Evolutionary conservation across 2,797 vertebrate species (phyloP).

Genomic region (Sebastes itinus): DNA sequence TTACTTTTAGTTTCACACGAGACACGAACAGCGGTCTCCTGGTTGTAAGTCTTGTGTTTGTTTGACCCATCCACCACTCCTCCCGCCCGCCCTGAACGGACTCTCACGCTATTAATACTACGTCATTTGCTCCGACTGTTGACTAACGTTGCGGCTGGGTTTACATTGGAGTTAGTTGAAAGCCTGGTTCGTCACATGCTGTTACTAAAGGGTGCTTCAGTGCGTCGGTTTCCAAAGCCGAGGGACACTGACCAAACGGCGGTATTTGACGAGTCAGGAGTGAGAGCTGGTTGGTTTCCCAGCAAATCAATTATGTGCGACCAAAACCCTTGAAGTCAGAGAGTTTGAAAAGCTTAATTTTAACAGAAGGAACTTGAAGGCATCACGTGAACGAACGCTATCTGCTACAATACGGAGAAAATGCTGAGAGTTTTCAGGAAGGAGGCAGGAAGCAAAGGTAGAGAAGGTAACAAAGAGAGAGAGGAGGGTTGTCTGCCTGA

Average conservation of each 20-base stretch:
- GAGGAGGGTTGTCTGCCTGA: conserved; percentile 43
- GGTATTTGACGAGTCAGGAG: too few species aligned
- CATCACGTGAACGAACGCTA: background rate
- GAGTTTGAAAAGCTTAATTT: background rate
- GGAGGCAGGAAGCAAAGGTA: conserved; percentile 23
- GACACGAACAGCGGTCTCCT: too few species aligned
- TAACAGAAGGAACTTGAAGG: background rate
- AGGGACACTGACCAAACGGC: too few species aligned
- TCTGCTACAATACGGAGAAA: background rate
- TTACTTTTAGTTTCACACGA: too few species aligned
- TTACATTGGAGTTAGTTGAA: too few species aligned
- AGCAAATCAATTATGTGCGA: background rate
- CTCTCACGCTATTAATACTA: too few species aligned
- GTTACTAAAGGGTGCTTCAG: too few species aligned
- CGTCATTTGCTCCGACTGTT: too few species aligned
- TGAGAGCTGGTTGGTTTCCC: background rate
- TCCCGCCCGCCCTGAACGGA: too few species aligned
- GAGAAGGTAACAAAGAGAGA: background rate
- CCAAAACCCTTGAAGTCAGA: background rate
- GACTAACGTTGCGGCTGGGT: rapidly evolving
- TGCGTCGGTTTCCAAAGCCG: too few species aligned
- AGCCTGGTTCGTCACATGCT: rapidly evolving
- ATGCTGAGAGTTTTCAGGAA: background rate
- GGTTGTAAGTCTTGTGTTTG: too few species aligned
- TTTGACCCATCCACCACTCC: too few species aligned